These are phyloP conservation scores for Littorina saxatilis DNA, from an alignment of 1,140 invertebrate species.

Conservation along the genomic window DNA sequence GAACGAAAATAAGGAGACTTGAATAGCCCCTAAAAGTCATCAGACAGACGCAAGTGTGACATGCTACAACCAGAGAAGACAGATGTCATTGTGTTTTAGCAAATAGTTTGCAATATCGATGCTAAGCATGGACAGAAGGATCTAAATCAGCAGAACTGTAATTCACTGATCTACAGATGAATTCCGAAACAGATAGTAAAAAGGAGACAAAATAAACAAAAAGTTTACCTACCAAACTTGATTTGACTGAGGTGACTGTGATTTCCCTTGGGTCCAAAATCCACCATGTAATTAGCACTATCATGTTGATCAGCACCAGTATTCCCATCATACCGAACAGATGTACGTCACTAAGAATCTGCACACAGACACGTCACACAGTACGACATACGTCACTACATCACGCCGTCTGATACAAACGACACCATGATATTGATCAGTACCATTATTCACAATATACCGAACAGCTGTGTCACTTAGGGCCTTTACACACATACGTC, in stretches of 20 bases:
- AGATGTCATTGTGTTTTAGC: not conserved
- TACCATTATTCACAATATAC: no score
- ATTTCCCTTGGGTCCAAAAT: slow-evolving; percentile 82
- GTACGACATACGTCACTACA: not conserved
- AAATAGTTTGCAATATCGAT: not conserved
- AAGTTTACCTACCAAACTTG: not conserved
- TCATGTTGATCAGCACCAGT: slow-evolving; percentile 90
- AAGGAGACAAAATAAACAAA: no score
- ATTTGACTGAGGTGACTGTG: not conserved
- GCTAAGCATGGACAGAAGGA: not conserved
- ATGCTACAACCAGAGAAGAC: no score
- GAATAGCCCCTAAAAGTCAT: no score
- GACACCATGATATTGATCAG: not conserved
- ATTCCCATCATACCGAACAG: slow-evolving; percentile 97
- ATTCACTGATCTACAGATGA: not conserved
- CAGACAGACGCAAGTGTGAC: no score
- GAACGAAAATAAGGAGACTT: not conserved
- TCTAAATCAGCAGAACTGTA: not conserved
- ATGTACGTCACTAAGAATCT: slow-evolving; percentile 98
- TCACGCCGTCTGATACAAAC: not conserved
- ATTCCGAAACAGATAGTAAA: not conserved
- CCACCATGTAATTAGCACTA: slow-evolving; percentile 94
- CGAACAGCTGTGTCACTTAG: not conserved
- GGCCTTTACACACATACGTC: not conserved
- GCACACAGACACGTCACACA: slow-evolving; percentile 69